Conservation (phyloP, 1,140 invertebrate species). For the Heterodera schachtii region DNA sequence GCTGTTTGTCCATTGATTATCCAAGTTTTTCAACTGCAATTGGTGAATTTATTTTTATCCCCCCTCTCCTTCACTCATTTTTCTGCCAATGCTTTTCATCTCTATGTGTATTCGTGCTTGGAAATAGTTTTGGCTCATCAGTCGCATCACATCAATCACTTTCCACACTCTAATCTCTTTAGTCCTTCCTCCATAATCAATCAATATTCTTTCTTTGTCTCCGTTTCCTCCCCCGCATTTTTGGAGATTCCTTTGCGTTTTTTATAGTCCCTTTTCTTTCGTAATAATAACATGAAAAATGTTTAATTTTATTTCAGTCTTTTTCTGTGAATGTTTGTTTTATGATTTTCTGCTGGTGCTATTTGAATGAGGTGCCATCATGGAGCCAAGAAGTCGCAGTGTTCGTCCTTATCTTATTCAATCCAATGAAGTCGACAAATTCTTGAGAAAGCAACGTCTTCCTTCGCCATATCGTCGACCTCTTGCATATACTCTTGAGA, state of each 20-base stretch:
- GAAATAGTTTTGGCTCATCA: too few species aligned
- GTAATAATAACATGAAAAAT: not conserved
- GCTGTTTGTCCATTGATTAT: too few species aligned
- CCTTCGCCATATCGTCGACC: conserved; percentile 5
- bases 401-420: not conserved
- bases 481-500: not conserved
- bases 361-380: not conserved
- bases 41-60: not conserved
- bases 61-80: not conserved
- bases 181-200: too few species aligned
- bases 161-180: too few species aligned
- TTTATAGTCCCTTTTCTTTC: not conserved
- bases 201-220: not conserved
- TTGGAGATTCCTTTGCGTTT: not conserved
- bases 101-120: too few species aligned
- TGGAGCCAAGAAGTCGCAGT: conserved; percentile 1
- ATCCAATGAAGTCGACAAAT: conserved; percentile 9
- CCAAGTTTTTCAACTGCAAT: not conserved
- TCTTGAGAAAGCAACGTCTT: conserved; percentile 10
- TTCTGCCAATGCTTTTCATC: too few species aligned
- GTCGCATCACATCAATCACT: not conserved
- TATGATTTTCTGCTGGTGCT: not conserved
- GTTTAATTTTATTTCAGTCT: too few species aligned
- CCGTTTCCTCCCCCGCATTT: not conserved
- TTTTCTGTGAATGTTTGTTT: not conserved